Base-by-base conservation (phyloP, 1,140 invertebrate species). In the Pseudomyrmex concolor region DNA sequence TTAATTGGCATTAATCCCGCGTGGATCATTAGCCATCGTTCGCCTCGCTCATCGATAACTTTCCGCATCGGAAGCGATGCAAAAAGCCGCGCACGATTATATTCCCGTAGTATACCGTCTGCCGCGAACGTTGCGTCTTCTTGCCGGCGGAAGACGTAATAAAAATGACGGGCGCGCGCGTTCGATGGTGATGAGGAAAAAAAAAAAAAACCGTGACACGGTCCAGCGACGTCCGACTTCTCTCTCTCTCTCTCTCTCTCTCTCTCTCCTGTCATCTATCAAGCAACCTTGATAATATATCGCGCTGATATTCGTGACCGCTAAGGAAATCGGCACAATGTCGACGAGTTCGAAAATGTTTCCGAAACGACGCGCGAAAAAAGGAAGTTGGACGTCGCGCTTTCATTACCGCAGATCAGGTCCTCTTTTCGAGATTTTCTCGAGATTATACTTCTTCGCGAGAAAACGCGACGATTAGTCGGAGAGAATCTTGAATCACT, bases 221-320 rank as follows among this genome's bases (percentile, higher is more conserved):
- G 66, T 80, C n/a, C 22, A 50, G 15, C 43, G 76, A 59, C 50
- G 59, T 63, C 45, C 72, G n/a, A 63, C 60, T 74, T 74, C 63
- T 64, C 73, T 54, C 34, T 76, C 22, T 54, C 34, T 76, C 22
- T 54, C 34, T 76, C 22, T n/a, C n/a, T 74, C 63, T 64, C 73
- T 74, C 63, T 64, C 73, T 54, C 34, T 76, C 22, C 34, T 43
- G 63, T 66, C 73, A 68, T 59, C 43, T 70, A 60, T 71, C 43
- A 34, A 34, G 43, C 15, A 45, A 80, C 66, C 76, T 80, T 59
- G 54, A 80, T 48, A 34, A 34, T 34, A 34, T 34, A 34, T 34
- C 34, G 17, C 10, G 34, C 10, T 64, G 9, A 70, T 59, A 78
- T 66, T 13, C 43, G 43, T n/a, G 2, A n/a, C 1, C 45, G 22